These are phyloP conservation scores for Vesta saturnalis DNA, from an alignment of 2,888 invertebrate species.

Conservation along the genomic window DNA sequence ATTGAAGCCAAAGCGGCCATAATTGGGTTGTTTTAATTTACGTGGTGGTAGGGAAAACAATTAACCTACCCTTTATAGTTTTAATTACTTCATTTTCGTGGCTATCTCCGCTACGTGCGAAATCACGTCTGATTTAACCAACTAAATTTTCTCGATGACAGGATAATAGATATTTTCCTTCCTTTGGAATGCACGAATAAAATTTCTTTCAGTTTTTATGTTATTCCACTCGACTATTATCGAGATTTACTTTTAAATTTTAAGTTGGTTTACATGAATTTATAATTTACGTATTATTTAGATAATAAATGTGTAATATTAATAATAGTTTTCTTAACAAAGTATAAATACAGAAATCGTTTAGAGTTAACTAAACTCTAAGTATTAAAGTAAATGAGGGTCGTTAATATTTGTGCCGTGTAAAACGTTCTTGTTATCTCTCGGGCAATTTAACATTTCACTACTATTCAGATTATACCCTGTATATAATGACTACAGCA, in stretches of 20 bases:
- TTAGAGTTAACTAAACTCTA: conserved; percentile 55
- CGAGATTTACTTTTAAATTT: too few species aligned
- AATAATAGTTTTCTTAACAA: not conserved
- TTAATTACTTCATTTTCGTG: conserved; percentile 79
- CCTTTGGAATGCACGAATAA: not conserved
- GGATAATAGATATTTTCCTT: conserved; percentile 3
- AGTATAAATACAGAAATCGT: not conserved
- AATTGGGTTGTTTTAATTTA: conserved; percentile 65
- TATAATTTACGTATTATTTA: too few species aligned
- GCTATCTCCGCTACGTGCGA: conserved; percentile 63
- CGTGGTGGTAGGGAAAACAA: conserved; percentile 67
- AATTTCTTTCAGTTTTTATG: not conserved
- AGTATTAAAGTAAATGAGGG: conserved; percentile 65
- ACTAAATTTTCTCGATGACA: conserved; percentile 32
- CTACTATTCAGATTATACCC: conserved; percentile 62
- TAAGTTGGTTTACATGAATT: too few species aligned
- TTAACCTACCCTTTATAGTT: conserved; percentile 80
- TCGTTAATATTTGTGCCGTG: conserved; percentile 48
- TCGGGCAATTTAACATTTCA: conserved; percentile 63
- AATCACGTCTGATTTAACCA: conserved; percentile 56
- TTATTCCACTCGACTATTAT: too few species aligned
- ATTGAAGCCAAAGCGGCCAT: conserved; percentile 59
- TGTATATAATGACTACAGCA: conserved; percentile 61
- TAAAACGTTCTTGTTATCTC: conserved; percentile 59
- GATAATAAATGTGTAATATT: too few species aligned